Evolutionary conservation across 2,113 vertebrate genomes (phyloP).

Genomic region (Diadophis punctatus): DNA sequence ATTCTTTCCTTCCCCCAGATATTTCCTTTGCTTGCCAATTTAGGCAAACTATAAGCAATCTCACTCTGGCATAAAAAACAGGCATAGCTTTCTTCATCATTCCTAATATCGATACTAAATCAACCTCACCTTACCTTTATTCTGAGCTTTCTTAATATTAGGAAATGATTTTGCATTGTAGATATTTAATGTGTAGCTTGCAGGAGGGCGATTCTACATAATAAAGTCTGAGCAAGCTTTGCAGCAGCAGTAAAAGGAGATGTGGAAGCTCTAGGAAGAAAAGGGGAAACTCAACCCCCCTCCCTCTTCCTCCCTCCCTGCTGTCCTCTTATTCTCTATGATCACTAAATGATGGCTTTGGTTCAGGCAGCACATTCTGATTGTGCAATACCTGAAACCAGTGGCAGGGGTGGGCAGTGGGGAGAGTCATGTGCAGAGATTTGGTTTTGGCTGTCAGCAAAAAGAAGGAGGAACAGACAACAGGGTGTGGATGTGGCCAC

Average conservation of each 20-base stretch:
- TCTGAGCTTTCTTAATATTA: slow-evolving; percentile 25
- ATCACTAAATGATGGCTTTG: slow-evolving; percentile 47
- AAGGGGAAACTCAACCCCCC: slow-evolving; percentile 47
- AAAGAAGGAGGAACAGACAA: slow-evolving; percentile 51
- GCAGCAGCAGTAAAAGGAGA: slow-evolving; percentile 10
- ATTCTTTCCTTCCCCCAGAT: slow-evolving; percentile 32
- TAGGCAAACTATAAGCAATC: slow-evolving; percentile 36
- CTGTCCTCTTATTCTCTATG: slow-evolving; percentile 25
- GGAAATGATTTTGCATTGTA: neutral
- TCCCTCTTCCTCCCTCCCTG: neutral
- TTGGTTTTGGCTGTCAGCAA: slow-evolving; percentile 49
- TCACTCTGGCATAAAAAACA: slow-evolving; percentile 12
- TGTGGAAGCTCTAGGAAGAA: slow-evolving; percentile 31
- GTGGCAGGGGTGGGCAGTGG: slow-evolving; percentile 47
- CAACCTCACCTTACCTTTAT: slow-evolving; percentile 18
- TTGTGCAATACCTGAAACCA: slow-evolving; percentile 65
- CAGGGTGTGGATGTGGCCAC: slow-evolving; percentile 44
- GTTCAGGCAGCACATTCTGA: slow-evolving; percentile 43
- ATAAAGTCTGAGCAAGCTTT: slow-evolving; percentile 4
- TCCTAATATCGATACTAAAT: neutral
- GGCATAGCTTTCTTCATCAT: slow-evolving; percentile 16
- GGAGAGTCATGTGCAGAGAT: slow-evolving; percentile 56
- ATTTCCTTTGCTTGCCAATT: slow-evolving; percentile 44
- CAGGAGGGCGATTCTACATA: neutral
- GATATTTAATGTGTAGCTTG: fast-evolving